These are phyloP conservation scores for Heterocephalus glaber DNA, from an alignment of 2,113 vertebrate species.

Conservation along the genomic window DNA sequence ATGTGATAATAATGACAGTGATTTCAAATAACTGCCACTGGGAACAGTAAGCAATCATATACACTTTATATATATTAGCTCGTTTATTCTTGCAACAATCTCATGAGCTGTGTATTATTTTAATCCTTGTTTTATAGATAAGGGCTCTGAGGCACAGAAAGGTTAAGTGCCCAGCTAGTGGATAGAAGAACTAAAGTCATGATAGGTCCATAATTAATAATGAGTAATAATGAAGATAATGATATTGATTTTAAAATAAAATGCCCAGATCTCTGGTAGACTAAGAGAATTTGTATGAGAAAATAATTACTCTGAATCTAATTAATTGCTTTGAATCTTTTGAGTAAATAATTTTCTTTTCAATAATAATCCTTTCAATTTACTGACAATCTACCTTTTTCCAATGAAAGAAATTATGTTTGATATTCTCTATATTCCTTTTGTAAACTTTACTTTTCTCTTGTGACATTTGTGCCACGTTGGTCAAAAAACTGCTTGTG, in stretches of 20 bases:
- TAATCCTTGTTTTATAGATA: conserved; percentile 7
- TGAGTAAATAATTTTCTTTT: conserved; percentile 28
- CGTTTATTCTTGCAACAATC: conserved; percentile 3
- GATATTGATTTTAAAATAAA: conserved; percentile 27
- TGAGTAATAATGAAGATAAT: conserved; percentile 28
- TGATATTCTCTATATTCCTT: conserved; percentile 41
- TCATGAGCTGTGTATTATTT: conserved; percentile 25
- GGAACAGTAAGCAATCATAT: not conserved
- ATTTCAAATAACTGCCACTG: conserved; percentile 40
- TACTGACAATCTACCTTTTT: not conserved
- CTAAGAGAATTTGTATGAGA: not conserved
- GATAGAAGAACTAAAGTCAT: conserved; percentile 8
- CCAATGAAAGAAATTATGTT: not conserved
- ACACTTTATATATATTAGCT: not conserved
- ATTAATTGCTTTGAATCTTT: conserved; percentile 20
- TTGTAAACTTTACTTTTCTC: not conserved
- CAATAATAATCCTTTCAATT: not conserved
- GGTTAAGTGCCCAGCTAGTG: not conserved
- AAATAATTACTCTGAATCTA: not conserved
- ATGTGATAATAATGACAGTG: not conserved
- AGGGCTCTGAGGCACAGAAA: not conserved
- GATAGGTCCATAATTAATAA: not conserved
- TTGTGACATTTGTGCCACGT: not conserved
- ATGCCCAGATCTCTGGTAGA: not conserved
- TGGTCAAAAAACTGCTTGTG: not conserved